Evolutionary conservation across 2,113 vertebrate species (phyloP).

Genomic region (Xenopus borealis): DNA sequence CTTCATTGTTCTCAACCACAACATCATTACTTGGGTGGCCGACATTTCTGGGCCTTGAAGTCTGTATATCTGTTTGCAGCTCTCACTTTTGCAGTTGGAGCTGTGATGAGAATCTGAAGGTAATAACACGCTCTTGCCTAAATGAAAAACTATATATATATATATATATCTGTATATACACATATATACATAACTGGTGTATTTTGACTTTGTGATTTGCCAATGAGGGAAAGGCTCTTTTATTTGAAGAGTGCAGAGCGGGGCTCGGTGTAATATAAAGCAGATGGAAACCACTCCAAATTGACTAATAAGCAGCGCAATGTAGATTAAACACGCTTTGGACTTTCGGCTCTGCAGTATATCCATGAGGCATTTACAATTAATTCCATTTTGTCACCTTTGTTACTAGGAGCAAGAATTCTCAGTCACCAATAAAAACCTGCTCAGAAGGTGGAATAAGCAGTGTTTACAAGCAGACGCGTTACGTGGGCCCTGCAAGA

Average conservation of each 20-base stretch:
- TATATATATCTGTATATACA: no score
- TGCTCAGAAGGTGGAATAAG: neutral
- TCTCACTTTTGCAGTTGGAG: neutral
- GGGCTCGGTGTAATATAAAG: neutral
- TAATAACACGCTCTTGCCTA: neutral
- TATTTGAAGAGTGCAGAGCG: neutral
- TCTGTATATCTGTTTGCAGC: no score
- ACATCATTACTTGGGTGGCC: no score
- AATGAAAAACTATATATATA: neutral
- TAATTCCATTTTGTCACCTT: conserved; percentile 1
- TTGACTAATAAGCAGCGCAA: neutral
- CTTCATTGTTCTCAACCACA: no score
- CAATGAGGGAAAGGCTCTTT: neutral
- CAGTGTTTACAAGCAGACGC: neutral
- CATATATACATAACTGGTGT: neutral
- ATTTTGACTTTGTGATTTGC: neutral
- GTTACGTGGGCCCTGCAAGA: no score
- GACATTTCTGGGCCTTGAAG: no score
- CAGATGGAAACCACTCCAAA: neutral
- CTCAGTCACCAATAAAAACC: neutral
- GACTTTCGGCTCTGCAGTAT: neutral
- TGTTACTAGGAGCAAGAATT: neutral
- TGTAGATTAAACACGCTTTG: neutral
- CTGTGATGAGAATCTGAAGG: neutral
- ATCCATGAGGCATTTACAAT: neutral